These are phyloP conservation scores for Octonoba sinensis DNA, from an alignment of 2,888 invertebrate species.

Conservation along the genomic window DNA sequence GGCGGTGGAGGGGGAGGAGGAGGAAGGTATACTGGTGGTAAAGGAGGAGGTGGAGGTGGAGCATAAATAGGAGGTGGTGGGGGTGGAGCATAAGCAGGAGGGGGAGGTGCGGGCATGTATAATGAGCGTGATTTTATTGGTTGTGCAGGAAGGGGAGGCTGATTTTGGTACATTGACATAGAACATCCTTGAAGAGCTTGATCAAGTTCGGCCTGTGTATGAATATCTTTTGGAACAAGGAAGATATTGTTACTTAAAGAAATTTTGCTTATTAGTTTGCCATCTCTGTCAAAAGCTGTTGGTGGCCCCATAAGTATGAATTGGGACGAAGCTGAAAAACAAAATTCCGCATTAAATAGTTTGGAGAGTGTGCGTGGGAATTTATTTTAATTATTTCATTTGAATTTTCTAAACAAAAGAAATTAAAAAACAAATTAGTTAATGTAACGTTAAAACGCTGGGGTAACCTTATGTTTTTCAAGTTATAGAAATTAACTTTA, in stretches of 20 bases:
- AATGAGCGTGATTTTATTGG: not conserved
- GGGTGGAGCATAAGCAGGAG: conserved; percentile 1
- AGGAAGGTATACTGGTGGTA: not conserved
- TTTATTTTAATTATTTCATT: too few relatives aligned
- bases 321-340: conserved; percentile 11
- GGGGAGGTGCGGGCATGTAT: not conserved
- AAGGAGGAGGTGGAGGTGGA: not conserved
- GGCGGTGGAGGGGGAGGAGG: conserved; percentile 5
- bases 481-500: too few relatives aligned
- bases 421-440: too few relatives aligned
- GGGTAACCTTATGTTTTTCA: too few relatives aligned
- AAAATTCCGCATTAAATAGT: too few relatives aligned
- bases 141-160: not conserved
- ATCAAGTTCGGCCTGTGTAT: not conserved
- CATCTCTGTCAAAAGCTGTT: conserved; percentile 15
- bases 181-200: not conserved
- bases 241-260: not conserved
- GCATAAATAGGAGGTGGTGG: not conserved
- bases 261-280: conserved; percentile 5
- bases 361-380: too few relatives aligned
- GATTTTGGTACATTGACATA: not conserved
- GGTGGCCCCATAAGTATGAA: conserved; percentile 5
- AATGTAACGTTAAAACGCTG: too few relatives aligned
- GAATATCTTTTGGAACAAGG: conserved; percentile 9
- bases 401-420: too few relatives aligned